Percentiles rank a stretch among this genome's conserved stretches.
phyloP scores from a whole-genome alignment of 2,888 invertebrate species.

The Drosophila subsilvestris region DNA sequence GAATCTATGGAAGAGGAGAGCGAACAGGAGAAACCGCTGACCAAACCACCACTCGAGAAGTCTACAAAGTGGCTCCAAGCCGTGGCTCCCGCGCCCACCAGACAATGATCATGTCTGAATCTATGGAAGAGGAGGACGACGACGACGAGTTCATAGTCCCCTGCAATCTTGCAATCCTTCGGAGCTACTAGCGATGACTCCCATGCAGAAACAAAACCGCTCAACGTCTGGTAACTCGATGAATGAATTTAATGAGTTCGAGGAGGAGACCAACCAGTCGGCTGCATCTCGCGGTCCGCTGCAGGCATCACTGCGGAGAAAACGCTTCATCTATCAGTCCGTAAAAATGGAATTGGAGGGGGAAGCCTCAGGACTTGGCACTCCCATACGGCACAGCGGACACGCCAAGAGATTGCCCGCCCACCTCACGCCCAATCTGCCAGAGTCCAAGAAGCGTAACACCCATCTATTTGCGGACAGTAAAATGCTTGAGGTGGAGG shows the following conservation, averaged over 20 bases:
- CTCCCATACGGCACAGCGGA: constrained; percentile 16
- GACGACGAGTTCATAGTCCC: constrained; percentile 21
- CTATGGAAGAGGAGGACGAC: neutral
- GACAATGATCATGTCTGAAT: constrained; percentile 1
- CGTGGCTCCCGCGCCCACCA: neutral
- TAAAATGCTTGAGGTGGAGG: constrained; percentile 7
- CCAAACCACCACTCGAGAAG: neutral
- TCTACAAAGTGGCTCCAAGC: neutral
- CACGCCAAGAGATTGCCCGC: constrained; percentile 48
- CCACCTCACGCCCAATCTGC: constrained; percentile 71
- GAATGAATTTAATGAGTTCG: constrained; percentile 14
- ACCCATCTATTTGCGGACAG: constrained; percentile 41
- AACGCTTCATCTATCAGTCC: constrained; percentile 10
- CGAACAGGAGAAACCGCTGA: neutral
- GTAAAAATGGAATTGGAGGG: constrained; percentile 37
- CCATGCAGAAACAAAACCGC: constrained; percentile 6
- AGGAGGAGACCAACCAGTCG: constrained; percentile 12
- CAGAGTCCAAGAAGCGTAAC: constrained; percentile 68
- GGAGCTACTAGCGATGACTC: constrained; percentile 1
- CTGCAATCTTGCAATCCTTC: neutral
- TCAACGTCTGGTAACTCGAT: constrained; percentile 19
- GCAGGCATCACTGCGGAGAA: neutral
- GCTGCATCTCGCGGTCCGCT: neutral
- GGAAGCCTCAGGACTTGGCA: constrained; percentile 25
- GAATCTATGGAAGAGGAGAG: neutral